Base-by-base conservation (phyloP, 2,797 vertebrate species). In the Phoeniculus purpureus region DNA sequence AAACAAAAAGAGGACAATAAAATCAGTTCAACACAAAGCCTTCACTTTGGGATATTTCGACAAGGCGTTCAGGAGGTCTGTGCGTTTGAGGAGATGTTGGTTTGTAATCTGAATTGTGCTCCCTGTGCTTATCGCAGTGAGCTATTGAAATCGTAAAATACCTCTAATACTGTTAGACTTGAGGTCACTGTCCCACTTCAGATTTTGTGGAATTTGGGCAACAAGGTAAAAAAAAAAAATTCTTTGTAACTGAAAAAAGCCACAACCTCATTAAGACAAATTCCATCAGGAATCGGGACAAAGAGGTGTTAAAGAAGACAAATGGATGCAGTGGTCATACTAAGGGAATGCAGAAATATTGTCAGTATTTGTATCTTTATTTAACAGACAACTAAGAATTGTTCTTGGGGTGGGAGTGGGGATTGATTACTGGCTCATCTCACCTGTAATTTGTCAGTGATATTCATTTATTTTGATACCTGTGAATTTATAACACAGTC, bases 401-500 rank as follows among this genome's bases (percentile, higher is more conserved):
- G 73, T 81, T 77, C 61, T 75, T n/a, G 12, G 12, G 6, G 7
- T 80, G 7, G 19, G 25, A 90, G n/a, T 8, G 6, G 50, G 45
- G 43, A 85, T 17, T 80, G 59, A 25, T 83, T 91, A 43, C 61
- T 67, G 26, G 2, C n/a, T 43, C 50, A 64, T 87, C 4, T 29
- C 50, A 65, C 67, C 43, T 74, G 17, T 88, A 82, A 79, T 87
- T 94, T 0, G 3, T 80, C 75, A 78, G 58, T 84, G 56, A 5
- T 80, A 59, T 71, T 84, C 37, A 59, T 88, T 87, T 95, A 84
- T 95, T 93, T 90, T 95, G 78, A 80, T 91, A 86, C 83, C 86
- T 94, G 58, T 67, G 72, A 86, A 84, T 89, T 89, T 89, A 43
- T 80, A 86, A 56, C 45, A 48, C 29, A 91, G 62, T 10, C 40